A percentile compares a stretch with the other conserved stretches of the same genome.
These are phyloP conservation scores for Synergus laeviventris DNA, from an alignment of 2,888 invertebrate species.

Conservation along the genomic window DNA sequence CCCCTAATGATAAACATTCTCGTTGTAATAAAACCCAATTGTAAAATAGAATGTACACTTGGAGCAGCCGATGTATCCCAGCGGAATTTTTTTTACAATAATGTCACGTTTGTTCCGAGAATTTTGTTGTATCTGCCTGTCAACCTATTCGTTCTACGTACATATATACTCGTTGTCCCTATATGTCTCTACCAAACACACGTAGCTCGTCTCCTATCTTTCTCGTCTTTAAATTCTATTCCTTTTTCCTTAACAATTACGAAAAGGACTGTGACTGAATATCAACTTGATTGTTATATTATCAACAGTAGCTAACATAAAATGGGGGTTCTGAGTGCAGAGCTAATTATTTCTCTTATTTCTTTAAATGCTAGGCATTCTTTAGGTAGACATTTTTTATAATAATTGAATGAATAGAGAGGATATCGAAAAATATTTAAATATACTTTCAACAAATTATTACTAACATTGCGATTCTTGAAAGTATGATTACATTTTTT, in stretches of 20 bases:
- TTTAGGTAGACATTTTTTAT: background rate
- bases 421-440: no score
- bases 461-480: background rate
- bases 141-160: constrained; percentile 60
- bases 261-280: background rate
- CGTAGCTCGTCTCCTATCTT: constrained; percentile 45
- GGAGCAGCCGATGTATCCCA: background rate
- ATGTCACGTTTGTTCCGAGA: constrained; percentile 51
- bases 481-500: background rate
- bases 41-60: background rate
- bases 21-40: background rate
- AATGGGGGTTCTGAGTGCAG: background rate
- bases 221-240: background rate
- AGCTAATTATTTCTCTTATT: background rate
- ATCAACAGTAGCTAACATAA: no score
- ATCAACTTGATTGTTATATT: no score
- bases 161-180: constrained; percentile 53
- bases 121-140: constrained; percentile 64
- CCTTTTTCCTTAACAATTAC: background rate
- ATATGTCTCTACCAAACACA: constrained; percentile 48
- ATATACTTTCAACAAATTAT: no score
- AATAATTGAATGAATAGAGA: no score
- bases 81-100: background rate
- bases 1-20: background rate
- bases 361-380: background rate